Evolutionary conservation across 2,113 vertebrate species (phyloP), one percentile per base, ranked within the genome.

Genomic region (Cygnus buccinator): DNA sequence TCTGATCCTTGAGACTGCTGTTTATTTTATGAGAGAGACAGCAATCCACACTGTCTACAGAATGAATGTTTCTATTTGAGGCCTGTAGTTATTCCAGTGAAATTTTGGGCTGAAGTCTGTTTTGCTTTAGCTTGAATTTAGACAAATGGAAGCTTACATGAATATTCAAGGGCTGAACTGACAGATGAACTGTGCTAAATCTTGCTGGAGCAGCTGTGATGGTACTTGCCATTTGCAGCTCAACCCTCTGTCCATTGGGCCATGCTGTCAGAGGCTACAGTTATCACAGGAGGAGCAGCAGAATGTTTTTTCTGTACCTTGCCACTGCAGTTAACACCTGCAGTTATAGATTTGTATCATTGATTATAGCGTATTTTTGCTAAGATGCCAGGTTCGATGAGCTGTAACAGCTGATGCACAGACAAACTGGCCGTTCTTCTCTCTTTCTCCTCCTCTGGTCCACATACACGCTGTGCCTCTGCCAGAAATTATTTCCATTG

Each of bases 401-500:
- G 61, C 89, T 97, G 46, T 87, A 84, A 63, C 80, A 96, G 86
- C 89, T 92, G 80, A 95, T 52, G 70, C 66, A 72, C 72, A 91
- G 77, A 65, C 48, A 91, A 90, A 89, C 93, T 95, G 91, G 77
- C 73, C 35, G 0, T 89, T 87, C 65, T 96, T 57, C 12, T 84
- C 55, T 80, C 35, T 84, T 81, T 89, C 80, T 92, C 73, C 48
- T 94, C 39, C 37, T 50, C 48, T 50, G 33, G 66, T 90, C 46
- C 90, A 84, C 77, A 75, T 89, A 96, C 78, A 92, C 75, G 28
- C 37, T 78, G 16, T 93, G 29, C 73, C 61, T 95, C 61, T 96
- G 94, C 89, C 93, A 89, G 89, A 81, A 95, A 94, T 91, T 92
- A 92, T 91, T 97, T 94, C 93, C 77, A 68, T 78, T 95, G 91